Conservation (phyloP, 37 sponge, comb jelly and placozoan species). For the Dysidea cf. avara region DNA sequence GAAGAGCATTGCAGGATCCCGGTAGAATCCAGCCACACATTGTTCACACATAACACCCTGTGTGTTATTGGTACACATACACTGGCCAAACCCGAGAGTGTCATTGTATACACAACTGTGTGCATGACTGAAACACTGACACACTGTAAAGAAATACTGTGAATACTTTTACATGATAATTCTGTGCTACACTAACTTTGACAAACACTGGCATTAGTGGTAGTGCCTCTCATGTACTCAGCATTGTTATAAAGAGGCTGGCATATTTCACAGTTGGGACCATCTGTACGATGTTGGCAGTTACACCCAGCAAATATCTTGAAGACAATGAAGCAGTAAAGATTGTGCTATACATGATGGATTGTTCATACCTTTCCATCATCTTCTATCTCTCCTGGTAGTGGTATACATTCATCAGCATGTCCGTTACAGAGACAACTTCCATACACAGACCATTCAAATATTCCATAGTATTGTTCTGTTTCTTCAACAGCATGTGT, state of each 20-base stretch:
- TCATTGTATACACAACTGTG: conserved; percentile 39
- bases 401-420: conserved; percentile 58
- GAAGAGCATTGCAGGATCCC: conserved; percentile 34
- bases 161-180: background rate
- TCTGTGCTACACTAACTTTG: conserved; percentile 21
- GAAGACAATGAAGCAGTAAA: too few species aligned
- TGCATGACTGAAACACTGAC: conserved; percentile 69
- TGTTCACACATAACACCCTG: conserved; percentile 50
- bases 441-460: conserved; percentile 77
- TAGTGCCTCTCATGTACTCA: conserved; percentile 61
- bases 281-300: conserved; percentile 67
- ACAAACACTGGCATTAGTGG: conserved; percentile 48
- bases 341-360: too few species aligned
- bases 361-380: conserved; percentile 49
- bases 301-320: conserved; percentile 65
- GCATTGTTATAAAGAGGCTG: conserved; percentile 51
- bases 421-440: conserved; percentile 91
- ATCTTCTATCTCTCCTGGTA: conserved; percentile 21
- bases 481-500: too few species aligned
- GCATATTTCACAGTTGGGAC: conserved; percentile 66
- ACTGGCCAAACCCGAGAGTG: conserved; percentile 21
- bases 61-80: conserved; percentile 78
- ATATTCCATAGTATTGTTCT: conserved; percentile 48
- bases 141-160: conserved; percentile 30
- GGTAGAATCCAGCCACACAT: conserved; percentile 66